Conservation (phyloP, 2,888 invertebrate genomes). For the Volucella zonaria region DNA sequence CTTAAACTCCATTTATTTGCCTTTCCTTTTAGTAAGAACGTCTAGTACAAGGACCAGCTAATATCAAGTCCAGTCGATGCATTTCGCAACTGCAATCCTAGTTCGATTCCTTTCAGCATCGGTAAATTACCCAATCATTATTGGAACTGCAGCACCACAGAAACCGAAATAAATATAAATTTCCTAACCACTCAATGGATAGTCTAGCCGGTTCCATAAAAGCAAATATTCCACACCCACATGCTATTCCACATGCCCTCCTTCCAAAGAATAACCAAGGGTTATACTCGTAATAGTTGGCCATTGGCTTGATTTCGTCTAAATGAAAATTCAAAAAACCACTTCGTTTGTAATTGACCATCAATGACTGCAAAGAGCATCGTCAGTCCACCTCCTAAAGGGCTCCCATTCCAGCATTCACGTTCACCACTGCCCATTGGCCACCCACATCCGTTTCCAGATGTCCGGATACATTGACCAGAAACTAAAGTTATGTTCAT, state of each 20-base stretch:
- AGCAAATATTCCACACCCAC: conserved; percentile 26
- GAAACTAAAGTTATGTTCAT: conserved; percentile 72
- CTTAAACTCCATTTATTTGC: too few relatives aligned
- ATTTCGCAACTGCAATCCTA: too few relatives aligned
- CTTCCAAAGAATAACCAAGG: conserved; percentile 15
- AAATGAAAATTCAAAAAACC: conserved; percentile 71
- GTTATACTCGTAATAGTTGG: conserved; percentile 16
- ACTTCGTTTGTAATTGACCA: conserved; percentile 69
- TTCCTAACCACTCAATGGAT: conserved; percentile 24
- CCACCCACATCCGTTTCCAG: conserved; percentile 9
- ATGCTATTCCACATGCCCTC: too few relatives aligned
- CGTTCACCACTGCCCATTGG: neutral
- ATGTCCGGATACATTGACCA: conserved; percentile 48
- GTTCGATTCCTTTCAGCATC: conserved; percentile 3
- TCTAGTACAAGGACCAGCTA: too few relatives aligned
- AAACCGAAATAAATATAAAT: conserved; percentile 66
- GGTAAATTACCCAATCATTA: conserved; percentile 45
- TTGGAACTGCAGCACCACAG: conserved; percentile 36
- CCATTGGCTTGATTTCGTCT: conserved; percentile 61
- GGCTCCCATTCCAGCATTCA: neutral
- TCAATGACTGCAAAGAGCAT: conserved; percentile 50
- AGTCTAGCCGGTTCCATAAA: conserved; percentile 62
- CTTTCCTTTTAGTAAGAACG: too few relatives aligned
- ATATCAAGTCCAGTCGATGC: too few relatives aligned
- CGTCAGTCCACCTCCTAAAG: conserved; percentile 25